These are phyloP conservation scores for Balearica regulorum DNA, from an alignment of 2,797 vertebrate genomes.

Conservation along the genomic window DNA sequence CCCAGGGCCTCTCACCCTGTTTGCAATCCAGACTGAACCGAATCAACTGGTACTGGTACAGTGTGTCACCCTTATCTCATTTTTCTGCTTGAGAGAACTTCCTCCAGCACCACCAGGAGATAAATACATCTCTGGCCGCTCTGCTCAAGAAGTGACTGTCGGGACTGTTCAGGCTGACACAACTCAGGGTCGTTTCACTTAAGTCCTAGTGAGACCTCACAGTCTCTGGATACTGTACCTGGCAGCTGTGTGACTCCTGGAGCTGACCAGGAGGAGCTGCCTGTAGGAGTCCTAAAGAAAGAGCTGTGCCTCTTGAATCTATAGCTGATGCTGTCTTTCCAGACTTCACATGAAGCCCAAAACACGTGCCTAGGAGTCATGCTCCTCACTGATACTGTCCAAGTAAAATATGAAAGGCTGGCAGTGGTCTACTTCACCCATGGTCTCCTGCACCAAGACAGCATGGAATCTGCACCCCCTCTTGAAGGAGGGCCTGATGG, in stretches of 20 bases:
- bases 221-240: neutral
- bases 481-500: neutral
- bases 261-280: neutral
- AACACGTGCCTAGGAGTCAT: accelerated
- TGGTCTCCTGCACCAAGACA: neutral
- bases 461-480: neutral
- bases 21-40: neutral
- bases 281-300: neutral
- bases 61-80: neutral
- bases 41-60: neutral
- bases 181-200: neutral
- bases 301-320: neutral
- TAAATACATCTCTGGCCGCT: neutral
- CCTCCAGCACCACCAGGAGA: neutral
- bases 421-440: neutral
- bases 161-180: neutral
- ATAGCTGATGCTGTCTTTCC: neutral
- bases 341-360: neutral
- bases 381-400: neutral
- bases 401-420: neutral
- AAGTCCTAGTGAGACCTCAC: neutral
- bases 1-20: neutral
- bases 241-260: neutral
- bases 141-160: neutral
- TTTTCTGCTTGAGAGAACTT: neutral